A percentile compares a stretch with the other conserved stretches of the same genome.
phyloP scores from a whole-genome alignment of 2,113 vertebrate genomes.

The Kryptolebias marmoratus region DNA sequence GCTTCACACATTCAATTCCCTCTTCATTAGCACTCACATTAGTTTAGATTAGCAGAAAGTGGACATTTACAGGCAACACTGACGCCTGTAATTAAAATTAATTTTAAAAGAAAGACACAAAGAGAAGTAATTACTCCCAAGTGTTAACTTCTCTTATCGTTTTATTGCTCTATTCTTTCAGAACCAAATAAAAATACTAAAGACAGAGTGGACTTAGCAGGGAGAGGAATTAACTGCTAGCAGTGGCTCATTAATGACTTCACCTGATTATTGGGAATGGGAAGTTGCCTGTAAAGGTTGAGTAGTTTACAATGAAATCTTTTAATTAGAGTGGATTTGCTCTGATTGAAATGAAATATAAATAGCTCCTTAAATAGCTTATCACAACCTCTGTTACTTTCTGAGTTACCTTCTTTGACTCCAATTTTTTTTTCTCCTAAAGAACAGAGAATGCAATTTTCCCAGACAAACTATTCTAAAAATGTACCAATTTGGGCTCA shows the following conservation, averaged over 20 bases:
- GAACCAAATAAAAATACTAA: constrained; percentile 71
- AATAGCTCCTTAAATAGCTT: constrained; percentile 78
- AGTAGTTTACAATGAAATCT: constrained; percentile 81
- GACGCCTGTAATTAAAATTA: constrained; percentile 79
- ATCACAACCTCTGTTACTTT: constrained; percentile 59
- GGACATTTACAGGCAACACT: constrained; percentile 75
- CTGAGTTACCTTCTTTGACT: constrained; percentile 25
- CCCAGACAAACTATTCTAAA: too few species aligned
- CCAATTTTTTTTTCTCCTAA: background rate
- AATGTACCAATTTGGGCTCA: too few species aligned
- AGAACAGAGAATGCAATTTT: constrained; percentile 16
- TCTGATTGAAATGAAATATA: constrained; percentile 81
- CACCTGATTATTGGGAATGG: constrained; percentile 77
- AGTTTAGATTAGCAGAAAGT: constrained; percentile 76
- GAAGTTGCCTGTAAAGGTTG: constrained; percentile 78
- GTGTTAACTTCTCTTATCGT: constrained; percentile 79
- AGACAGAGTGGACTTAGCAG: constrained; percentile 62
- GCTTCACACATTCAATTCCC: constrained; percentile 66
- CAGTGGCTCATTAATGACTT: constrained; percentile 77
- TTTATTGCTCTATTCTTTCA: constrained; percentile 63
- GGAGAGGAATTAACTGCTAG: constrained; percentile 67
- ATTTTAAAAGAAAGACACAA: constrained; percentile 76
- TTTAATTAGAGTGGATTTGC: constrained; percentile 84
- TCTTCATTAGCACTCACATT: constrained; percentile 76
- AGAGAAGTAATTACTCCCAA: constrained; percentile 77